Evolutionary conservation across 2,797 vertebrate genomes (phyloP).

Genomic region (Coendou prehensilis): DNA sequence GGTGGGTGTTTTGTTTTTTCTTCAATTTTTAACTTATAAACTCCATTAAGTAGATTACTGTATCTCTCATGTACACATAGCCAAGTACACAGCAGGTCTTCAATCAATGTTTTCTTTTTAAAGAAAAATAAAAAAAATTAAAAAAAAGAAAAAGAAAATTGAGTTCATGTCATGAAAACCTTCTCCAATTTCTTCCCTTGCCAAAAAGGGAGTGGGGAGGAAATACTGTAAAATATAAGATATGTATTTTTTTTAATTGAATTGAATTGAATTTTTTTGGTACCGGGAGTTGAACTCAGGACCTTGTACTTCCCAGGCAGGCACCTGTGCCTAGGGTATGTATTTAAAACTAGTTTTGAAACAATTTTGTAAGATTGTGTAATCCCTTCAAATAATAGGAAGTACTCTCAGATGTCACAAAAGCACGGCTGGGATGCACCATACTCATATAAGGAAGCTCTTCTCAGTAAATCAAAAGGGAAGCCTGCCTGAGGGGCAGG

Average conservation of each 20-base stretch:
- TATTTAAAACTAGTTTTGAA: slow-evolving; percentile 42
- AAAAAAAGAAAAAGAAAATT: slow-evolving; percentile 9
- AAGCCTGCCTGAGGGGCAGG: neutral
- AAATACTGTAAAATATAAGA: neutral
- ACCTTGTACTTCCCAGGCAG: too few species aligned
- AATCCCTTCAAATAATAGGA: slow-evolving; percentile 22
- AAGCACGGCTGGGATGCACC: neutral
- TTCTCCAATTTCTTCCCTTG: neutral
- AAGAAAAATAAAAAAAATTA: too few species aligned
- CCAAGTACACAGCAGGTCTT: neutral
- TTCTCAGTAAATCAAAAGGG: neutral
- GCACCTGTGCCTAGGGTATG: neutral
- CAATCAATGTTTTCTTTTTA: neutral
- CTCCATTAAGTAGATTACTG: neutral
- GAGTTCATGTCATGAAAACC: neutral
- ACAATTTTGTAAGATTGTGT: neutral
- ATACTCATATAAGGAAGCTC: neutral
- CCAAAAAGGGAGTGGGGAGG: neutral
- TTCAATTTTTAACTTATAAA: neutral
- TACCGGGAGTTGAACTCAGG: too few species aligned
- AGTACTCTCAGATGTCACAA: neutral
- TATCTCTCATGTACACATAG: neutral
- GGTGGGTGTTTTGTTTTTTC: neutral
- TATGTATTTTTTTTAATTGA: neutral
- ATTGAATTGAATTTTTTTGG: too few species aligned